These are phyloP conservation scores for Clarias laeviceps DNA, from an alignment of 2,797 vertebrate species.

Conservation along the genomic window DNA sequence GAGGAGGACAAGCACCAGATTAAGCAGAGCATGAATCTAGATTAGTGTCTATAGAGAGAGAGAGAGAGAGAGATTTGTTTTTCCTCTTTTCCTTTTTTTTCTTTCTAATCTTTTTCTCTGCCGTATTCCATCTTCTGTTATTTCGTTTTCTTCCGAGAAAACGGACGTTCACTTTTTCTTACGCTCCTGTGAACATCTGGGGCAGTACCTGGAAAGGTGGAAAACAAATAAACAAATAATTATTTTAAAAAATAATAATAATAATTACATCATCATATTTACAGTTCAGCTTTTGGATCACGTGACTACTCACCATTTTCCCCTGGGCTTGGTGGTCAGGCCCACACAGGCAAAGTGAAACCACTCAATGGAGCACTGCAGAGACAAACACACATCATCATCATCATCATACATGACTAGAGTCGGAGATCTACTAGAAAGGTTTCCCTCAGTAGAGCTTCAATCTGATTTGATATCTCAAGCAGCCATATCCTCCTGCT, in stretches of 20 bases:
- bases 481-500: too few relatives aligned
- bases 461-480: too few relatives aligned
- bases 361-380: constrained; percentile 89
- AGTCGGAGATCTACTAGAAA: too few relatives aligned
- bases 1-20: constrained; percentile 57
- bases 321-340: constrained; percentile 86
- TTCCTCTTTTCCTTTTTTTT: constrained; percentile 39
- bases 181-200: constrained; percentile 65
- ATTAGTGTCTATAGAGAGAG: constrained; percentile 53
- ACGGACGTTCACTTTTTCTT: constrained; percentile 61
- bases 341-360: constrained; percentile 91
- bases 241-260: not conserved
- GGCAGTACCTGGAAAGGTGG: constrained; percentile 52
- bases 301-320: constrained; percentile 81
- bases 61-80: constrained; percentile 2
- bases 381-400: constrained; percentile 13
- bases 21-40: constrained; percentile 61
- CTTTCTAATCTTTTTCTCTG: constrained; percentile 36
- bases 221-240: not conserved
- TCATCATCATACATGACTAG: not conserved
- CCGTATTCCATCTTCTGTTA: not conserved
- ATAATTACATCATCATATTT: not conserved
- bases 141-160: not conserved
- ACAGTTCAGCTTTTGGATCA: constrained; percentile 27
- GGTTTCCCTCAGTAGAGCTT: too few relatives aligned